Evolutionary conservation across 2,113 vertebrate species (phyloP).

Genomic region (Lampris megalopsis): DNA sequence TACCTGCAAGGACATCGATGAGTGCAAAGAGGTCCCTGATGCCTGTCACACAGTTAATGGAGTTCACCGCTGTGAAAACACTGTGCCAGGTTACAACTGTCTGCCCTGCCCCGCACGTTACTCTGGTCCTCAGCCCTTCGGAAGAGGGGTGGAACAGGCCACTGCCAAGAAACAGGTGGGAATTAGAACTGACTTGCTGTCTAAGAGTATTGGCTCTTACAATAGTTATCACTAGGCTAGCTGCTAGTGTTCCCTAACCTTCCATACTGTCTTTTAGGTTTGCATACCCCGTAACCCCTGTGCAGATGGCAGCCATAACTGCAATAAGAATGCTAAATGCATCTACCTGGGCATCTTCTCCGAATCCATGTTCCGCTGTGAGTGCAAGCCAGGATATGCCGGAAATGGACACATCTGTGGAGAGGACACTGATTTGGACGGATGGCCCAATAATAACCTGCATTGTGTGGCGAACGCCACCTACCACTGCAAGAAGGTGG

Average conservation of each 20-base stretch:
- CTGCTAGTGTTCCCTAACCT: slow-evolving; percentile 35
- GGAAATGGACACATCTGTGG: slow-evolving; percentile 96
- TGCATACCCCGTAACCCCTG: slow-evolving; percentile 96
- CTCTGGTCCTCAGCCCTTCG: slow-evolving; percentile 92
- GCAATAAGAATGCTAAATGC: slow-evolving; percentile 96
- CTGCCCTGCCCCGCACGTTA: slow-evolving; percentile 92
- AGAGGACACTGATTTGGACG: slow-evolving; percentile 95
- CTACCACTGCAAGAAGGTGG: slow-evolving; percentile 98
- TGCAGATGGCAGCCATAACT: slow-evolving; percentile 92
- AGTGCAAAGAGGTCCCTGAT: slow-evolving; percentile 93
- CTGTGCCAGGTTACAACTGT: slow-evolving; percentile 96
- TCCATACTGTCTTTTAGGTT: slow-evolving; percentile 82
- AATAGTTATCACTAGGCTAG: not conserved
- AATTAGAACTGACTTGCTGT: slow-evolving; percentile 2
- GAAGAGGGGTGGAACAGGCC: slow-evolving; percentile 89
- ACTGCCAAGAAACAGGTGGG: slow-evolving; percentile 92
- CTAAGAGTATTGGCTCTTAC: not conserved
- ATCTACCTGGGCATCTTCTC: slow-evolving; percentile 95
- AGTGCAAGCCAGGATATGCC: slow-evolving; percentile 96
- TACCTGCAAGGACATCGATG: slow-evolving; percentile 91
- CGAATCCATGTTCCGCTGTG: slow-evolving; percentile 96
- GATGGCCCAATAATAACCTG: slow-evolving; percentile 94
- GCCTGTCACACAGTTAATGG: slow-evolving; percentile 90
- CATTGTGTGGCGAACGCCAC: slow-evolving; percentile 95
- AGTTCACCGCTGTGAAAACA: slow-evolving; percentile 93